Conservation (phyloP, 2,797 vertebrate genomes). For the Halcyon smyrnensis region DNA sequence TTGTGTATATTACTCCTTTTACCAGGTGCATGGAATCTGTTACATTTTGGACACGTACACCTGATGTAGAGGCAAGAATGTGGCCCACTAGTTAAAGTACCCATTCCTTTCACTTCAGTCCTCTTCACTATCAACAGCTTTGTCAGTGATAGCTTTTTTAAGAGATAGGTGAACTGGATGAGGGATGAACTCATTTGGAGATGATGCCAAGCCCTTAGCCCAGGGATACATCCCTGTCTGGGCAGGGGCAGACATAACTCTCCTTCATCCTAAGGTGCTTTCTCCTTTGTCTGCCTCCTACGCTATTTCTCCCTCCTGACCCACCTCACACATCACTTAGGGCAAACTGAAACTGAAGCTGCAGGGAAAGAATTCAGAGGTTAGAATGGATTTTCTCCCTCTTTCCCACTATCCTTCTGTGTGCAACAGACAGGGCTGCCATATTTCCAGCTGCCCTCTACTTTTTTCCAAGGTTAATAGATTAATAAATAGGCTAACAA, state of each 20-base stretch:
- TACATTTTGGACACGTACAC: background rate
- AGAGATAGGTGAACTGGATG: background rate
- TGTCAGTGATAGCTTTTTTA: background rate
- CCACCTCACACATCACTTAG: background rate
- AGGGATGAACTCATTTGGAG: background rate
- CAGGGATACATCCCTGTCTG: background rate
- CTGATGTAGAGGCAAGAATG: background rate
- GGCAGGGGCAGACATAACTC: background rate
- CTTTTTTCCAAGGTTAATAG: background rate
- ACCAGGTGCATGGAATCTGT: fast-evolving
- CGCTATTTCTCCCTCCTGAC: background rate
- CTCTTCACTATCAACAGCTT: background rate
- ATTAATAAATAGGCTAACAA: too few species aligned
- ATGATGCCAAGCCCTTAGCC: background rate
- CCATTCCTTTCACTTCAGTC: background rate
- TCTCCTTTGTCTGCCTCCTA: background rate
- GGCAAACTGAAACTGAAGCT: background rate
- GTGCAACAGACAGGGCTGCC: background rate
- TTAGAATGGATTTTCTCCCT: background rate
- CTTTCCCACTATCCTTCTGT: background rate
- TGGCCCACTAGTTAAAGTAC: background rate
- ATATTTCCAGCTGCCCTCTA: background rate
- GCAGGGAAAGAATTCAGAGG: background rate
- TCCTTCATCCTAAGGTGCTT: fast-evolving
- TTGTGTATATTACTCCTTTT: background rate